A percentile compares a stretch with the other conserved stretches of the same genome.
Conservation (phyloP, 1,140 invertebrate genomes). For the Mya arenaria region DNA sequence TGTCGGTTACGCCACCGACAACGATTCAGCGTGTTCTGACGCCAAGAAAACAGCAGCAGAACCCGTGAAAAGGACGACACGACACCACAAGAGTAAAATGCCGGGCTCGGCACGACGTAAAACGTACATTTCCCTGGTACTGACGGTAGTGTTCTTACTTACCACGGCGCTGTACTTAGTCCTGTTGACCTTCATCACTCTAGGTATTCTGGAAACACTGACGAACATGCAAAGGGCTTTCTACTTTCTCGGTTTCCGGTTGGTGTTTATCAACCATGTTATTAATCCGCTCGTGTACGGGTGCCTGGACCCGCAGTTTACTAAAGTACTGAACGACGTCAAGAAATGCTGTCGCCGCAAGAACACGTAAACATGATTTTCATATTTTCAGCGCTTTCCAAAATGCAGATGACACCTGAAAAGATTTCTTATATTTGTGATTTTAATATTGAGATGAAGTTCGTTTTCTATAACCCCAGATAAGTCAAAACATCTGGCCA, state of each 20-base stretch:
- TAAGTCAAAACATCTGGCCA: too few relatives aligned
- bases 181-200: neutral
- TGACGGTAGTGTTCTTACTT: neutral
- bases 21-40: too few relatives aligned
- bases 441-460: too few relatives aligned
- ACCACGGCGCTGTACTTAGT: slow-evolving; percentile 1
- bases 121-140: slow-evolving; percentile 10
- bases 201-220: neutral
- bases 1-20: too few relatives aligned
- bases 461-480: too few relatives aligned
- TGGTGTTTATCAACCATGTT: slow-evolving; percentile 28
- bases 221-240: neutral
- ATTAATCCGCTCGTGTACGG: slow-evolving; percentile 27
- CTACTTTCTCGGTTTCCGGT: slow-evolving; percentile 28
- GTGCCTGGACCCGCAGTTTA: slow-evolving; percentile 8
- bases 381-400: too few relatives aligned
- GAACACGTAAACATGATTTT: too few relatives aligned
- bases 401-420: too few relatives aligned
- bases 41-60: too few relatives aligned
- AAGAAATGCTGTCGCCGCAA: too few relatives aligned
- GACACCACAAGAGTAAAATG: neutral
- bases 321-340: neutral
- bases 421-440: too few relatives aligned
- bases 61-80: too few relatives aligned
- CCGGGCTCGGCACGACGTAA: neutral